These are phyloP conservation scores for Periophthalmodon schlosseri DNA, from an alignment of 2,113 vertebrate genomes.

Conservation along the genomic window DNA sequence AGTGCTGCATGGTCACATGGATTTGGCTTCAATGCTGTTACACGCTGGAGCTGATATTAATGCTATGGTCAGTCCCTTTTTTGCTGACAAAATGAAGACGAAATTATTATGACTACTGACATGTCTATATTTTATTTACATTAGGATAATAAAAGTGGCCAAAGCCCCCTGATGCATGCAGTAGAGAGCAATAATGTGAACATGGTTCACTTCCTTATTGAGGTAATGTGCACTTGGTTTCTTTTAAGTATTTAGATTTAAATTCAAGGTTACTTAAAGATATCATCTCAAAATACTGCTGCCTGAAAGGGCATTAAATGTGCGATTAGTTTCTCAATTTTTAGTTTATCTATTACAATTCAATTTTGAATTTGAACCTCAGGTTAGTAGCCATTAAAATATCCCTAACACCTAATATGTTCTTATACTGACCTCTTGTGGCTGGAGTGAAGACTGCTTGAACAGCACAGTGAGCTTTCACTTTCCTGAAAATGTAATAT, in stretches of 20 bases:
- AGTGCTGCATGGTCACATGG: constrained; percentile 72
- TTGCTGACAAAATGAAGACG: constrained; percentile 6
- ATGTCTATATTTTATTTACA: constrained; percentile 31
- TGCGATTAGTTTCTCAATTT: not conserved
- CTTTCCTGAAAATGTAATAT: not conserved
- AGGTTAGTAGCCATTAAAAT: not conserved
- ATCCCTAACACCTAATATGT: not conserved
- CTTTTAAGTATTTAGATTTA: not conserved
- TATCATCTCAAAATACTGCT: not conserved
- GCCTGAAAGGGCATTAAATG: not conserved
- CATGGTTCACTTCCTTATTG: constrained; percentile 85
- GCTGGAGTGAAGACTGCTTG: not conserved
- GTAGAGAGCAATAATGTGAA: constrained; percentile 83
- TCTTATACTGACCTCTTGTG: not conserved
- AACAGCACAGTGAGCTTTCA: not conserved
- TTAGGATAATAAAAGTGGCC: constrained; percentile 89
- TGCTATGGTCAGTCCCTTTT: constrained; percentile 77
- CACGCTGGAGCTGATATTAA: constrained; percentile 84
- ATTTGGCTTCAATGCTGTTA: constrained; percentile 76
- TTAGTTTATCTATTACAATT: too few species aligned
- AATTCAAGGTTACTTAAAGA: too few species aligned
- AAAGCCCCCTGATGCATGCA: constrained; percentile 85
- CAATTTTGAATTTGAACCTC: not conserved
- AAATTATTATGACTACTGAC: constrained; percentile 8
- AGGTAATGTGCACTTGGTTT: constrained; percentile 73